A percentile compares a stretch with the other conserved stretches of the same genome.
Evolutionary conservation across 1,140 invertebrate species (phyloP).

Genomic region (Paracyclopina nana): DNA sequence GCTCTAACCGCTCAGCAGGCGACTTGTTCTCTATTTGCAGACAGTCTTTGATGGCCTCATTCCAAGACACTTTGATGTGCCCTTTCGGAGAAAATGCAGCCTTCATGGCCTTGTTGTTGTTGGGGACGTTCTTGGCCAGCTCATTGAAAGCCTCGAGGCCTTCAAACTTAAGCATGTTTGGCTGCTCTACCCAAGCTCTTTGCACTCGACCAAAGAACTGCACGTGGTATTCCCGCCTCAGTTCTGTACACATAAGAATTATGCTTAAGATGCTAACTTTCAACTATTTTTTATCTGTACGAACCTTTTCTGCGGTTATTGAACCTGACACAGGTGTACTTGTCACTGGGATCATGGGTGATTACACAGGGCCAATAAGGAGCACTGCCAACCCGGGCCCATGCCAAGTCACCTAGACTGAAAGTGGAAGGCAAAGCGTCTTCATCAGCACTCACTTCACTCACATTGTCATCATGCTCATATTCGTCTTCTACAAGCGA

Average conservation of each 20-base stretch:
- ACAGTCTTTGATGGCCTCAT: slow-evolving; percentile 1
- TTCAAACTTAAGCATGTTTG: neutral
- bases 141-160: slow-evolving; percentile 4
- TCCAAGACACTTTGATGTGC: neutral
- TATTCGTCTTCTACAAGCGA: too few relatives aligned
- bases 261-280: neutral
- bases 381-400: slow-evolving; percentile 1
- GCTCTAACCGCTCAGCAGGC: neutral
- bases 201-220: slow-evolving; percentile 4
- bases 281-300: neutral
- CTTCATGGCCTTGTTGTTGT: neutral
- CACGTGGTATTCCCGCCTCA: slow-evolving; percentile 3
- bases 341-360: neutral
- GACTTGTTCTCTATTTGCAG: neutral
- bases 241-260: neutral
- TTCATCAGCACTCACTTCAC: too few relatives aligned
- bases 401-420: neutral
- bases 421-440: neutral
- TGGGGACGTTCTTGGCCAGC: neutral
- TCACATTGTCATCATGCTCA: too few relatives aligned
- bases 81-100: neutral
- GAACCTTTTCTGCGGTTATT: neutral
- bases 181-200: slow-evolving; percentile 1
- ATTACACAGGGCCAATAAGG: slow-evolving; percentile 3
- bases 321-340: neutral